Percentiles rank a stretch among this genome's conserved stretches.
Evolutionary conservation across 2,797 vertebrate genomes (phyloP).

Genomic region (Coilia nasus): DNA sequence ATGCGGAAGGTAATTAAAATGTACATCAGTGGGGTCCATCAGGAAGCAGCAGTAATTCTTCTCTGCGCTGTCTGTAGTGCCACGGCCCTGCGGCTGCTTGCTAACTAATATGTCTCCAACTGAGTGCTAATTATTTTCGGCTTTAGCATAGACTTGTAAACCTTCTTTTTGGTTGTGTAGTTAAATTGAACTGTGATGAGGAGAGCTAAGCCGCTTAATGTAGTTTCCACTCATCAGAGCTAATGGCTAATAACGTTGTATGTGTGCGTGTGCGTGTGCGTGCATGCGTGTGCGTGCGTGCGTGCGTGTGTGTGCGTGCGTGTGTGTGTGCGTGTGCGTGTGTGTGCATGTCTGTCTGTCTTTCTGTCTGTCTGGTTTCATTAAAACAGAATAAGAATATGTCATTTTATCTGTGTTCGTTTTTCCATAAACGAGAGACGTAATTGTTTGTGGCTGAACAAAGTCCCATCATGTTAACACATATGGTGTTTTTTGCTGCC

Average conservation of each 20-base stretch:
- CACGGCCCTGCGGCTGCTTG: slow-evolving; percentile 18
- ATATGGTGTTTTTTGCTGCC: neutral
- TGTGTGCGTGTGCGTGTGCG: neutral
- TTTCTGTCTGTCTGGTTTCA: neutral
- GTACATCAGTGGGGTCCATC: slow-evolving; percentile 27
- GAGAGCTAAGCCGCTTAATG: slow-evolving; percentile 61
- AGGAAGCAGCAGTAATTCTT: slow-evolving; percentile 29
- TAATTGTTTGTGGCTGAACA: slow-evolving; percentile 49
- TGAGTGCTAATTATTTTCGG: slow-evolving; percentile 37
- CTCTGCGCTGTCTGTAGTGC: slow-evolving; percentile 5
- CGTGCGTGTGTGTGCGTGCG: no score
- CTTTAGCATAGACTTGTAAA: slow-evolving; percentile 26
- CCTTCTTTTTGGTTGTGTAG: slow-evolving; percentile 27
- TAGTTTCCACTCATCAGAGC: slow-evolving; percentile 62
- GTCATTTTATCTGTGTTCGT: slow-evolving; percentile 59
- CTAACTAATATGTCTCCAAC: slow-evolving; percentile 30
- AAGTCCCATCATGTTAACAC: neutral
- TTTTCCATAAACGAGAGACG: slow-evolving; percentile 58
- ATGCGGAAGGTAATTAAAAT: slow-evolving; percentile 34
- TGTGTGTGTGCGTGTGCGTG: no score
- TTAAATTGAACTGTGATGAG: slow-evolving; percentile 15
- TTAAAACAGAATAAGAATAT: slow-evolving; percentile 16
- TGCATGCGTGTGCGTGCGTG: neutral
- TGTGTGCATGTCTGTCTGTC: no score
- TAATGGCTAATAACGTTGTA: slow-evolving; percentile 71